phyloP scores from a whole-genome alignment of 2,797 vertebrate species.

The Sylvia borin region DNA sequence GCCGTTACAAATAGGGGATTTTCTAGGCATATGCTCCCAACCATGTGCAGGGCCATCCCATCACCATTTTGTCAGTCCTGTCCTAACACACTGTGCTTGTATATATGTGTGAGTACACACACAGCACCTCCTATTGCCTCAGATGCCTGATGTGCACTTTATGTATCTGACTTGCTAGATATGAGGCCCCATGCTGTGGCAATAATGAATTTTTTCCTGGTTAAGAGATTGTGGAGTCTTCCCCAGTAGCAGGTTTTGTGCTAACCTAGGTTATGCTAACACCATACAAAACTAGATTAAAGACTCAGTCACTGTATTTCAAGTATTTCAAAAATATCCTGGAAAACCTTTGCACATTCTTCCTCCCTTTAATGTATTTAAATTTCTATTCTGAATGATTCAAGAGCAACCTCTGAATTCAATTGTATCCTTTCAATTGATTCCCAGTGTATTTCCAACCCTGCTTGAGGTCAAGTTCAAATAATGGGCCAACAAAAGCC shows the following conservation, averaged over 20 bases:
- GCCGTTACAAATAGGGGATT: background rate
- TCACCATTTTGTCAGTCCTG: background rate
- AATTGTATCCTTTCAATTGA: slow-evolving; percentile 12
- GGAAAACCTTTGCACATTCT: background rate
- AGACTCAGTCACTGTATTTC: background rate
- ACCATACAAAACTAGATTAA: background rate
- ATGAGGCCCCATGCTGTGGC: background rate
- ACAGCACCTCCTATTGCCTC: background rate
- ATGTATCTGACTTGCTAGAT: background rate
- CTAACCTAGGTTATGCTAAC: background rate
- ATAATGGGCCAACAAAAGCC: background rate
- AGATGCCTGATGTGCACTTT: background rate
- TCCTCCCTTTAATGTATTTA: slow-evolving; percentile 9
- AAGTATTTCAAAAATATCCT: slow-evolving; percentile 13
- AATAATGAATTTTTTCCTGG: background rate
- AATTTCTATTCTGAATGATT: slow-evolving; percentile 46
- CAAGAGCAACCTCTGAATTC: slow-evolving; percentile 35
- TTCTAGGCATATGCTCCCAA: background rate
- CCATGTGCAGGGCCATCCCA: background rate
- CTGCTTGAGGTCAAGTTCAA: slow-evolving; percentile 31
- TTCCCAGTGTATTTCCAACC: background rate
- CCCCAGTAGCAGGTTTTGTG: background rate
- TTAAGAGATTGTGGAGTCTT: background rate
- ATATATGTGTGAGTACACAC: background rate
- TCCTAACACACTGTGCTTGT: background rate